phyloP scores from a whole-genome alignment of 2,888 invertebrate species.

The Lochmaea capreae region DNA sequence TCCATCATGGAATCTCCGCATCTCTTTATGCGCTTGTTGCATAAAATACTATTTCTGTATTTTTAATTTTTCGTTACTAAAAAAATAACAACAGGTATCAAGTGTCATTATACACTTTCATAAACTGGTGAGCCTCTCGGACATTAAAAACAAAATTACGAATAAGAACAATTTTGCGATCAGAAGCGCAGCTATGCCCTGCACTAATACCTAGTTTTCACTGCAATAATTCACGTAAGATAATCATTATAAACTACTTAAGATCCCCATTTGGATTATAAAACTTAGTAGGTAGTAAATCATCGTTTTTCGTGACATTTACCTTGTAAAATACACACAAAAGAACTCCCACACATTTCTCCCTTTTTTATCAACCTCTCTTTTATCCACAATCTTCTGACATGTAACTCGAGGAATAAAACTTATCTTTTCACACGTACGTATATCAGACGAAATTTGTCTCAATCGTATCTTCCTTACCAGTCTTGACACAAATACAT shows the following conservation, averaged over 20 bases:
- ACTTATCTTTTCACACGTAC: constrained; percentile 26
- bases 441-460: constrained; percentile 28
- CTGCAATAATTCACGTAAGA: background rate
- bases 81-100: too few species aligned
- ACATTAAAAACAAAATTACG: too few species aligned
- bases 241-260: background rate
- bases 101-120: too few species aligned
- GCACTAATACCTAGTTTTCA: too few species aligned
- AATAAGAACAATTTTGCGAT: too few species aligned
- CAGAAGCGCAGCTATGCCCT: too few species aligned
- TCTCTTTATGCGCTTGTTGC: too few species aligned
- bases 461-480: constrained; percentile 21
- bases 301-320: background rate
- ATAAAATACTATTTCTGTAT: too few species aligned
- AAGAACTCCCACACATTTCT: constrained; percentile 8
- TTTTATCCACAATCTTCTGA: constrained; percentile 23
- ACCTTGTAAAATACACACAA: constrained; percentile 2
- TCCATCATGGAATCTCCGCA: too few species aligned
- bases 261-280: background rate
- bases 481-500: constrained; percentile 21
- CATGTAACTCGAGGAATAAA: constrained; percentile 8
- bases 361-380: background rate
- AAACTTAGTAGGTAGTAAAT: background rate
- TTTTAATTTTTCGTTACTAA: too few species aligned
- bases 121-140: too few species aligned